These are phyloP conservation scores for Stichopus horrens DNA, from an alignment of 53 echinoderm and acorn worm species.

Conservation along the genomic window DNA sequence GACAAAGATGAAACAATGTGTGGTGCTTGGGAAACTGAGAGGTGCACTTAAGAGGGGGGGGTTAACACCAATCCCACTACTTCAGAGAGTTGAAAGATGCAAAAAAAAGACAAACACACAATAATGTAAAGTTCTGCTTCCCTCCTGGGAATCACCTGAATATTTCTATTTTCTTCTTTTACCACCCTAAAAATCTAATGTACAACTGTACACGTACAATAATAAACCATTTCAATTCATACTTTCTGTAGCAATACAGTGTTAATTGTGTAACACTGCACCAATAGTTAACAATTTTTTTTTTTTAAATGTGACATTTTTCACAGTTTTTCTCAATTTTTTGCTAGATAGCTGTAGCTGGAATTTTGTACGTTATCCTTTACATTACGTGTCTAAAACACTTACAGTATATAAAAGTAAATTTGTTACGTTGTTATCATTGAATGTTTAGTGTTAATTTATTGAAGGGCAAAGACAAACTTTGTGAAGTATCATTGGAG, in stretches of 20 bases:
- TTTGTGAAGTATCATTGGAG: neutral
- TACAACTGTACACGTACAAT: conserved; percentile 46
- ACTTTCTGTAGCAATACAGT: conserved; percentile 42
- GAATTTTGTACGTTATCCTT: neutral
- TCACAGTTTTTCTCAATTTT: neutral
- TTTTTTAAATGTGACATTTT: conserved; percentile 15
- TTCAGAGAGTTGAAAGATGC: too few relatives aligned
- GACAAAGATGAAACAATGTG: too few relatives aligned
- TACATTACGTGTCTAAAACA: conserved; percentile 1
- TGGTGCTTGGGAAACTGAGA: too few relatives aligned
- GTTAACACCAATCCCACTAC: too few relatives aligned
- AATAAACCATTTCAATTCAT: conserved; percentile 45
- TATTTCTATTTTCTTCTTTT: conserved; percentile 37
- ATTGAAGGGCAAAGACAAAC: neutral
- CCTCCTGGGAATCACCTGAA: conserved; percentile 38
- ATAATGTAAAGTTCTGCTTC: conserved; percentile 13
- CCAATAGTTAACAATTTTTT: conserved; percentile 33
- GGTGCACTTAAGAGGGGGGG: too few relatives aligned
- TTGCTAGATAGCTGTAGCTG: conserved; percentile 6
- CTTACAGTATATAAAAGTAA: neutral
- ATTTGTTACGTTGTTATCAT: neutral
- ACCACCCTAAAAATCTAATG: conserved; percentile 49
- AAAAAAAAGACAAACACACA: conserved; percentile 22
- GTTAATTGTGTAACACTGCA: conserved; percentile 28
- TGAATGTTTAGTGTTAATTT: neutral